phyloP scores from a whole-genome alignment of 2,888 invertebrate species.

The Carterocephalus palaemon region DNA sequence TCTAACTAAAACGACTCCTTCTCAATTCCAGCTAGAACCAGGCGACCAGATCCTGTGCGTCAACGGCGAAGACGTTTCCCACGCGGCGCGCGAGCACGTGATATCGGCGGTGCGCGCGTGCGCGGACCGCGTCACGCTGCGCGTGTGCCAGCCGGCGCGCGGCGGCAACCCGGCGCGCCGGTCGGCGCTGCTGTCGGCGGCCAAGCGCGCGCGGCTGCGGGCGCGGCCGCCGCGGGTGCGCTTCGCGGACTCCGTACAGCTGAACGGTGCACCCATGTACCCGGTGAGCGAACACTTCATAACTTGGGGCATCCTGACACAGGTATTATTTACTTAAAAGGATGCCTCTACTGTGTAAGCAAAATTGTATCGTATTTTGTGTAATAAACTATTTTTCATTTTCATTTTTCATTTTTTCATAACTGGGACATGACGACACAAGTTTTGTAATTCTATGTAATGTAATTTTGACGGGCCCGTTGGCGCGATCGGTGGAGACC shows the following conservation, averaged over 20 bases:
- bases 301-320: no score
- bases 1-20: background rate
- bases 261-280: constrained; percentile 90
- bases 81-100: constrained; percentile 91
- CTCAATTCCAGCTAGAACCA: constrained; percentile 83
- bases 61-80: constrained; percentile 93
- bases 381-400: background rate
- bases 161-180: constrained; percentile 79
- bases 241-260: constrained; percentile 93
- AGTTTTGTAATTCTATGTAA: no score
- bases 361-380: background rate
- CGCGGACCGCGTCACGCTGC: constrained; percentile 84
- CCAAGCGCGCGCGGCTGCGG: constrained; percentile 89
- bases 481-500: no score
- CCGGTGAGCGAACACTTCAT: constrained; percentile 85
- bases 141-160: constrained; percentile 90
- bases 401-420: no score
- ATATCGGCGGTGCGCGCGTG: constrained; percentile 92
- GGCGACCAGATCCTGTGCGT: constrained; percentile 95
- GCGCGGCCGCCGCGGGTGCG: constrained; percentile 90
- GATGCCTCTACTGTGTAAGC: no score
- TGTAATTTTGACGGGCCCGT: no score
- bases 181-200: constrained; percentile 91
- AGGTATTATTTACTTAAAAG: no score
- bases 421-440: no score